These are phyloP conservation scores for Lophotis ruficrista DNA, from an alignment of 2,113 vertebrate species.

Conservation along the genomic window DNA sequence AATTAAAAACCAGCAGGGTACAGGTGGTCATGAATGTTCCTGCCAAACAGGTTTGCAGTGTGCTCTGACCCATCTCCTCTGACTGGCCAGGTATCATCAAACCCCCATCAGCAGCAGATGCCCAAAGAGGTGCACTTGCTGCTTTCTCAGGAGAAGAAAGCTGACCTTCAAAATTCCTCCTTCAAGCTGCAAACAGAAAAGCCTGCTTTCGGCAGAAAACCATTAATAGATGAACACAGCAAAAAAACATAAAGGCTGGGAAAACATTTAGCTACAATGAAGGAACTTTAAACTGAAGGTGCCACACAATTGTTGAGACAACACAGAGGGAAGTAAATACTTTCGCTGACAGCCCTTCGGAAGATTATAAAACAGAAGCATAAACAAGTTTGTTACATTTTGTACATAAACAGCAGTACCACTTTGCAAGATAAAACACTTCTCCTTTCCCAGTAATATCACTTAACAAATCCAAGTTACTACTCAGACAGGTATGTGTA, in stretches of 20 bases:
- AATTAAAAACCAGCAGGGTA: slow-evolving; percentile 8
- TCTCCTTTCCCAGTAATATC: neutral
- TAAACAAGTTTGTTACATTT: neutral
- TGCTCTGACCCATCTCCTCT: neutral
- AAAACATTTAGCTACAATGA: neutral
- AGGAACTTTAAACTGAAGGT: neutral
- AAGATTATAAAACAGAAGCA: neutral
- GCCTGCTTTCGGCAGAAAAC: neutral
- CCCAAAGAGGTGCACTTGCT: slow-evolving; percentile 20
- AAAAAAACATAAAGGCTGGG: neutral
- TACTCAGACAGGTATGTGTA: neutral
- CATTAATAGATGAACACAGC: neutral
- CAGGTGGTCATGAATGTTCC: neutral
- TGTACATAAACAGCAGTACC: neutral
- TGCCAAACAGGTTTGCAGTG: neutral
- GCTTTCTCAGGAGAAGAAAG: slow-evolving; percentile 19
- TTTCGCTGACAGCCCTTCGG: neutral
- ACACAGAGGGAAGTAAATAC: neutral
- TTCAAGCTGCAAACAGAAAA: neutral
- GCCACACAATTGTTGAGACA: neutral
- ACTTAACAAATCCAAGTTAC: neutral
- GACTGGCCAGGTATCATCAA: neutral
- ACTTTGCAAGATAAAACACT: neutral
- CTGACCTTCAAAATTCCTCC: slow-evolving; percentile 10
- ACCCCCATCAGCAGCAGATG: neutral